These are phyloP conservation scores for Hirundichthys speculiger DNA, from an alignment of 2,113 vertebrate species.

Conservation along the genomic window DNA sequence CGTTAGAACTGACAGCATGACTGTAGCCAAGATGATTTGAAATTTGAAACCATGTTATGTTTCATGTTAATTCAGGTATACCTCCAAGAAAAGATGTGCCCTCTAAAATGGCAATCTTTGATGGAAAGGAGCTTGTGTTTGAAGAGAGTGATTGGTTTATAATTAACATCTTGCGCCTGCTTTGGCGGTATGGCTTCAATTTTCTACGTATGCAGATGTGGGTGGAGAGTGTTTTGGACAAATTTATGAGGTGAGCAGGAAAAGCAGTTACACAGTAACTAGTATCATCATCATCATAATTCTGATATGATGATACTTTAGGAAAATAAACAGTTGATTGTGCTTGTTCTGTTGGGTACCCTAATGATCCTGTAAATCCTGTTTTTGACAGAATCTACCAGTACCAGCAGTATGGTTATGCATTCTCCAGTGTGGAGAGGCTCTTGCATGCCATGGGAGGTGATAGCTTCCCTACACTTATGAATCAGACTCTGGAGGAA, in stretches of 20 bases:
- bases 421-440: slow-evolving; percentile 88
- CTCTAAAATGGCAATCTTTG: slow-evolving; percentile 84
- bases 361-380: background rate
- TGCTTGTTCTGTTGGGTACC: background rate
- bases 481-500: slow-evolving; percentile 89
- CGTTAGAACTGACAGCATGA: too few species aligned
- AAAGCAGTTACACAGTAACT: too few species aligned
- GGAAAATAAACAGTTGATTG: background rate
- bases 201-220: slow-evolving; percentile 92
- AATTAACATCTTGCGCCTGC: slow-evolving; percentile 85
- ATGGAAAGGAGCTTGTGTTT: slow-evolving; percentile 89
- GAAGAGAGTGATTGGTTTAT: slow-evolving; percentile 93
- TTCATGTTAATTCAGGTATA: slow-evolving; percentile 79
- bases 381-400: slow-evolving; percentile 88
- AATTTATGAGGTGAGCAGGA: slow-evolving; percentile 90
- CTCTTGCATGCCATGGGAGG: slow-evolving; percentile 91
- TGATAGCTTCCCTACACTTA: slow-evolving; percentile 74
- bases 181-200: slow-evolving; percentile 91
- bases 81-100: slow-evolving; percentile 23
- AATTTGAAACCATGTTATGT: background rate
- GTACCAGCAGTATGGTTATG: slow-evolving; percentile 91
- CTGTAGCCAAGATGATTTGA: background rate
- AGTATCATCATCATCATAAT: background rate
- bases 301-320: background rate
- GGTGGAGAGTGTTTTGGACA: slow-evolving; percentile 92